Base-by-base conservation (phyloP, 2,797 vertebrate species). In the Alosa sapidissima region DNA sequence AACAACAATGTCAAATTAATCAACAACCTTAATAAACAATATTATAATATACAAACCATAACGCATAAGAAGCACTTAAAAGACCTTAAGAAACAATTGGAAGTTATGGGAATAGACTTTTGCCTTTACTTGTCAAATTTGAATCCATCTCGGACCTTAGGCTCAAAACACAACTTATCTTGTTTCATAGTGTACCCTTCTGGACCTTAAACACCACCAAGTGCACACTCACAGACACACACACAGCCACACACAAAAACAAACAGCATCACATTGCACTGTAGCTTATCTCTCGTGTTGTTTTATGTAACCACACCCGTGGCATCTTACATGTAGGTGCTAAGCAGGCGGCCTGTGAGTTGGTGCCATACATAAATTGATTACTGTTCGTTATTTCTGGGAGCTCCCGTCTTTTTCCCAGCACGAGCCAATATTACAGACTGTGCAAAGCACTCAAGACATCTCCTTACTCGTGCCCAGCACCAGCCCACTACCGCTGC, bases 261-360 rank as follows among this genome's bases (percentile, higher is more conserved):
- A 47, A 19, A 78, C 41, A 45, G 0, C 19, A 21, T 78, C 36
- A 78, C 6, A 10, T 7, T 5, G 48, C 33, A 45, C 49, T n/a
- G 41, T n/a, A 24, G 11, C 54, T 75, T 36, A 47, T 55, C 62
- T 84, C 89, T 85, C 52, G 87, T 89, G 90, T 33, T 33, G 54
- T 85, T 89, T 83, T 86, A 86, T 89, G 28, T 82, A 14, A 85
- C 81, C 75, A 88, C 87, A 41, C 54, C 83, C 48, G 0, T 84
- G 86, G 84, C 86, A 90, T 93, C 84, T 94, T 86, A 87, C 92
- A 91, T 87, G 83, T 90, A 78, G 41, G 72, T 82, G 90, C 85
- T 86, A 85, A 78, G 72, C 72, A 78, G 41, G 19, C 6, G 52
- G 88, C 87, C 87, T 49, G 47, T 52, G 41, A 9, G 16, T 47